Percentiles rank a stretch among this genome's conserved stretches.
Conservation (phyloP, 2,797 vertebrate species). For the Cercopithecus neglectus region DNA sequence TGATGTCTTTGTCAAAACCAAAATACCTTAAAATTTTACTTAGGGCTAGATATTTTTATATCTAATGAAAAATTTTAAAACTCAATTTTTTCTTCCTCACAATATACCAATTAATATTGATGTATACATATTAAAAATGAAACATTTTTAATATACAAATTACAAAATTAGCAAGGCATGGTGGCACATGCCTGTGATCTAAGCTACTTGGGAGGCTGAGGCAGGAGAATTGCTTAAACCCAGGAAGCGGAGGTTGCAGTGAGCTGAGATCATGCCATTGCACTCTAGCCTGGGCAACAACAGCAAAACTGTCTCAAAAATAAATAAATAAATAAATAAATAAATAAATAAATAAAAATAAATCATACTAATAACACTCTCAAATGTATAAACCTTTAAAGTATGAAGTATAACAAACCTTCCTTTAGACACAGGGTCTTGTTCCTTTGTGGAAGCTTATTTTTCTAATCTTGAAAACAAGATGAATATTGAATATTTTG, state of each 20-base stretch:
- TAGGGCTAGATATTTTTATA: neutral
- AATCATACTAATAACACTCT: constrained; percentile 25
- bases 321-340: too few relatives aligned
- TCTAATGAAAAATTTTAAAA: neutral
- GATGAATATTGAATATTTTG: constrained; percentile 70
- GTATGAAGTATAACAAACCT: constrained; percentile 59
- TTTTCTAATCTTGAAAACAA: constrained; percentile 79
- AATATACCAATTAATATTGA: neutral
- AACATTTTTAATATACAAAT: too few relatives aligned
- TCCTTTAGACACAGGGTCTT: constrained; percentile 75
- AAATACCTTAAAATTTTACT: constrained; percentile 20
- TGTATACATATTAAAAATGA: neutral
- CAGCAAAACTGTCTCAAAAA: too few relatives aligned
- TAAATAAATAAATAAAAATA: too few relatives aligned
- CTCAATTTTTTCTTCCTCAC: neutral
- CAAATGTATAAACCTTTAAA: constrained; percentile 40
- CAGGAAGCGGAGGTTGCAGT: accelerated
- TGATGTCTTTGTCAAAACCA: constrained; percentile 32
- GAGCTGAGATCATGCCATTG: too few relatives aligned
- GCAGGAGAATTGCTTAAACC: too few relatives aligned
- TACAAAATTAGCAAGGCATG: too few relatives aligned
- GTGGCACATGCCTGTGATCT: too few relatives aligned
- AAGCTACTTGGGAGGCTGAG: too few relatives aligned
- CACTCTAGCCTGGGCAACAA: too few relatives aligned
- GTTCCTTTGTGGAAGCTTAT: constrained; percentile 57